Evolutionary conservation across 2,113 vertebrate genomes (phyloP).

Genomic region (Syrrhaptes paradoxus): DNA sequence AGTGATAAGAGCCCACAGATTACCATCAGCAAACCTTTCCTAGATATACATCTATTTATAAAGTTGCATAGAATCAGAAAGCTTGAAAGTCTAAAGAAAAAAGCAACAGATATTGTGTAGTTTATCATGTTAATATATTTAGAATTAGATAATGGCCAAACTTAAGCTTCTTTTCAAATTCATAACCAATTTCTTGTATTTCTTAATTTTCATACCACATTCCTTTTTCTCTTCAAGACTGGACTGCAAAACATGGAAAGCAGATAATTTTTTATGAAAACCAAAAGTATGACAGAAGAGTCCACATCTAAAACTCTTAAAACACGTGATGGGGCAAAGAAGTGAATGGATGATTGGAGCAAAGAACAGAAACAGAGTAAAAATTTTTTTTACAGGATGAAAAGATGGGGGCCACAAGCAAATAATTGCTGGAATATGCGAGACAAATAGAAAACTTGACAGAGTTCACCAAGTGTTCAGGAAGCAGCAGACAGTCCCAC

Average conservation of each 20-base stretch:
- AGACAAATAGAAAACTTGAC: background rate
- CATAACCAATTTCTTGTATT: background rate
- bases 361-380: background rate
- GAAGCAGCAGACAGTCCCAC: background rate
- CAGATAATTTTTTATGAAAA: background rate
- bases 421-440: background rate
- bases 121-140: background rate
- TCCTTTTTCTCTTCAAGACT: background rate
- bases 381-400: background rate
- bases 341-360: background rate
- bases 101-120: background rate
- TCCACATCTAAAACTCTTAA: background rate
- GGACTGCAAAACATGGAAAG: background rate
- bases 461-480: background rate
- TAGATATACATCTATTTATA: background rate
- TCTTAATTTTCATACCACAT: background rate
- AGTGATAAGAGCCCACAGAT: background rate
- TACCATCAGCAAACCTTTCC: background rate
- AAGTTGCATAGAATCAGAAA: background rate
- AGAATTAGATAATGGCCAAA: fast-evolving
- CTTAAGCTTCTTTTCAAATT: background rate
- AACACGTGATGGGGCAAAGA: background rate
- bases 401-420: background rate
- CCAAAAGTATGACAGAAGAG: background rate
- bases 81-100: background rate